These are phyloP conservation scores for Epinephelus coioides DNA, from an alignment of 2,797 vertebrate species.

Conservation along the genomic window DNA sequence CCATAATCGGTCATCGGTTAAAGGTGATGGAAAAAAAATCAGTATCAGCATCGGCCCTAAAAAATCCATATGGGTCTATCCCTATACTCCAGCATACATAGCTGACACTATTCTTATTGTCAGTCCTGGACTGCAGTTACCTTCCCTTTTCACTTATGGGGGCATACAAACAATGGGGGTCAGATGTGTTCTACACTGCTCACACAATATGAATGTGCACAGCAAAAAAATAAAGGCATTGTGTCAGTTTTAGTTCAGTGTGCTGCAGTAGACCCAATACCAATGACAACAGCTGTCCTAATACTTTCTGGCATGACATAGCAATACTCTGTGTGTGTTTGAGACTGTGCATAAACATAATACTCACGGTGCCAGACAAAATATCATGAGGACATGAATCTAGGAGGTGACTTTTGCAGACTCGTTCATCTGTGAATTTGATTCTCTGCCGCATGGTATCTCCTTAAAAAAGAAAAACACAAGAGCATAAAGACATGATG, in stretches of 20 bases:
- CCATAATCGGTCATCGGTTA: too few relatives aligned
- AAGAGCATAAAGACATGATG: neutral
- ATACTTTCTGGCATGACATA: neutral
- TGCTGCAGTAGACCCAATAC: neutral
- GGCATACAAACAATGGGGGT: neutral
- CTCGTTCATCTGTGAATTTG: constrained; percentile 97
- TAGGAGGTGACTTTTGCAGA: constrained; percentile 99
- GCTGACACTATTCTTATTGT: neutral
- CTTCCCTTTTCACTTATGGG: neutral
- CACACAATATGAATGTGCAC: neutral
- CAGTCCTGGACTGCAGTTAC: neutral
- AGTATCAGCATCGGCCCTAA: too few relatives aligned
- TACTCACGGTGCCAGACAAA: constrained; percentile 97
- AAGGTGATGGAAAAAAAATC: too few relatives aligned
- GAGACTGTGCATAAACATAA: neutral
- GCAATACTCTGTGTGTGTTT: neutral
- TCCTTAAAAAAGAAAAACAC: constrained; percentile 82
- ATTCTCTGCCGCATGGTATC: constrained; percentile 97
- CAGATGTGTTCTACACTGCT: neutral
- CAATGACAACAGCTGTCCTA: neutral
- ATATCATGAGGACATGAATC: constrained; percentile 99
- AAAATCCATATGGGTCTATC: too few relatives aligned
- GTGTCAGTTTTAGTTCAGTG: neutral
- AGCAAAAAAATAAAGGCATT: too few relatives aligned
- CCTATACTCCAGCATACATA: too few relatives aligned